These are phyloP conservation scores for Myotis planiceps DNA, from an alignment of 2,797 vertebrate genomes.

Conservation along the genomic window DNA sequence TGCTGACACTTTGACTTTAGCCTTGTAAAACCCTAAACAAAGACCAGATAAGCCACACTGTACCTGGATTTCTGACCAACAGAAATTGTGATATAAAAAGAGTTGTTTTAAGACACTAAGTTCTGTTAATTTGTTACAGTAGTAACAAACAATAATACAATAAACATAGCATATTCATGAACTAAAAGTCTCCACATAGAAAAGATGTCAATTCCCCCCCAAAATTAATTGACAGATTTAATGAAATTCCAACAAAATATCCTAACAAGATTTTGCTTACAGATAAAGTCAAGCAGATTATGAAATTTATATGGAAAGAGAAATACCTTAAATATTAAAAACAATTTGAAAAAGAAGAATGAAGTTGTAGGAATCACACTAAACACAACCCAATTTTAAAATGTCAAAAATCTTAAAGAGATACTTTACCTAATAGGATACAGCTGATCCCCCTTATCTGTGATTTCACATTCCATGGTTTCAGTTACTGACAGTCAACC, in stretches of 20 bases:
- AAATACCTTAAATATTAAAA: not conserved
- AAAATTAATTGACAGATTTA: not conserved
- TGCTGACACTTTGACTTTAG: not conserved
- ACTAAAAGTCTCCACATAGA: not conserved
- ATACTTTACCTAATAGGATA: not conserved
- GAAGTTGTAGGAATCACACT: not conserved
- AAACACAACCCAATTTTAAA: slow-evolving; percentile 15
- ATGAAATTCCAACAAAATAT: not conserved
- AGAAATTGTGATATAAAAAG: not conserved
- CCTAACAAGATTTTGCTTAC: not conserved
- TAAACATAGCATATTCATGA: not conserved
- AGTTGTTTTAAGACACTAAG: not conserved
- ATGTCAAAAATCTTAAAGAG: not conserved
- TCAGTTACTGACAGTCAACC: not conserved
- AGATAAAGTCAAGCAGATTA: not conserved
- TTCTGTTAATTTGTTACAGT: not conserved
- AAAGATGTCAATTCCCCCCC: not conserved
- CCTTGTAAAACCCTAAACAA: not conserved
- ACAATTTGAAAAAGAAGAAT: not conserved
- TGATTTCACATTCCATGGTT: not conserved
- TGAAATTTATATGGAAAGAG: not conserved
- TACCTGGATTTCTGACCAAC: not conserved
- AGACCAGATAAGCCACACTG: not conserved
- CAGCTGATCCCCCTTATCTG: not conserved
- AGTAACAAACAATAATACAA: slow-evolving; percentile 3